These are phyloP conservation scores for Sylvicapra grimmia DNA, from an alignment of 2,113 vertebrate genomes.

Conservation along the genomic window DNA sequence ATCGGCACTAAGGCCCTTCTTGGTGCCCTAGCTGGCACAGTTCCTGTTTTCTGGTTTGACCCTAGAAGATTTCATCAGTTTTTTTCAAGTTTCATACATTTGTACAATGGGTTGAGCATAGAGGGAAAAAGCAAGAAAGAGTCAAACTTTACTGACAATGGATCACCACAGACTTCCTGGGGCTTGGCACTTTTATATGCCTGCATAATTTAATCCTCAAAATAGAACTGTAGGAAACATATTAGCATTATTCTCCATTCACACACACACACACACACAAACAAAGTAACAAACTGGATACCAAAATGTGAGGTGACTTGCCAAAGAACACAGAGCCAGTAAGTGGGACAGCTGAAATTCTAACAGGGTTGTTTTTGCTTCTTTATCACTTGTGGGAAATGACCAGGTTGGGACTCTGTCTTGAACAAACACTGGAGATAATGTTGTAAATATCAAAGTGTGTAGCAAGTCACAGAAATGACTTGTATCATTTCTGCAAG, in stretches of 20 bases:
- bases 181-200: not conserved
- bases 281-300: not conserved
- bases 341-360: not conserved
- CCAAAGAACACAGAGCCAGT: not conserved
- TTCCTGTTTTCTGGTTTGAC: not conserved
- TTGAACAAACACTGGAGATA: not conserved
- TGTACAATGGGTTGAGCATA: not conserved
- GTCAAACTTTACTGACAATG: not conserved
- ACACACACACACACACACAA: not conserved
- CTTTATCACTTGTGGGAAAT: not conserved
- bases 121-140: not conserved
- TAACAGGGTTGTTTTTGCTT: not conserved
- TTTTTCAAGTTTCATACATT: not conserved
- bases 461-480: not conserved
- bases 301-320: not conserved
- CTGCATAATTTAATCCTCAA: slow-evolving; percentile 13
- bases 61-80: not conserved
- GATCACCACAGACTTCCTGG: not conserved
- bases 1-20: not conserved
- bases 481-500: not conserved
- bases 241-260: not conserved
- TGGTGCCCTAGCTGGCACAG: not conserved
- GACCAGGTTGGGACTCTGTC: not conserved
- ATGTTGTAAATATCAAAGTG: not conserved
- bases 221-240: slow-evolving; percentile 14